A percentile compares a stretch with the other conserved stretches of the same genome.
Conservation (phyloP, 2,888 invertebrate species). For the Idaea dimidiata region DNA sequence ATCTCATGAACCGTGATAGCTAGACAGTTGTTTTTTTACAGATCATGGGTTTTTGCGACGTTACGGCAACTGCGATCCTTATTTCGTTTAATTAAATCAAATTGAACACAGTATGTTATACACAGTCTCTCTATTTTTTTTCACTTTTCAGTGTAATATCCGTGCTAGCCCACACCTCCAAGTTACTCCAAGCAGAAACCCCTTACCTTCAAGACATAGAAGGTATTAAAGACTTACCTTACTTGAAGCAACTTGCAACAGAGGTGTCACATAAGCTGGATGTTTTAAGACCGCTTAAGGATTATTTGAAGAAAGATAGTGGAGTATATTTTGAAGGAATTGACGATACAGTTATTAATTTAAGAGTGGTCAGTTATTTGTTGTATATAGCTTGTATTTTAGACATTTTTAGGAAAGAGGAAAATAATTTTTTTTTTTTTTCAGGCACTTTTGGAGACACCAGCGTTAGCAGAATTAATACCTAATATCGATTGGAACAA, state of each 20-base stretch:
- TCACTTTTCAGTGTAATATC: constrained; percentile 47
- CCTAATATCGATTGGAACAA: constrained; percentile 13
- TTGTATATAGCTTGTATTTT: neutral
- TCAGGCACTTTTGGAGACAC: constrained; percentile 35
- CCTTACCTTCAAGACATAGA: constrained; percentile 61
- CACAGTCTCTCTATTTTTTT: neutral
- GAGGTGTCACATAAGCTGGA: constrained; percentile 54
- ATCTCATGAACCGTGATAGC: no score
- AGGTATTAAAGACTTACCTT: constrained; percentile 50
- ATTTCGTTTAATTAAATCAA: no score
- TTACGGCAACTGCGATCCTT: no score
- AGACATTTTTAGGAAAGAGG: neutral
- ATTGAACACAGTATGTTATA: no score
- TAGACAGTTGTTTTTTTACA: no score
- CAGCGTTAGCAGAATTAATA: constrained; percentile 32
- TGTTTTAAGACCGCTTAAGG: constrained; percentile 40
- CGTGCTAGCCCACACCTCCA: constrained; percentile 50
- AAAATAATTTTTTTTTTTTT: constrained; percentile 11
- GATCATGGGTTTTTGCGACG: no score
- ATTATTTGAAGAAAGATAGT: constrained; percentile 38
- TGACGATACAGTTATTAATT: constrained; percentile 46
- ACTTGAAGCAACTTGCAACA: constrained; percentile 43
- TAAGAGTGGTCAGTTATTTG: constrained; percentile 48
- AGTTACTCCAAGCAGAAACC: constrained; percentile 52
- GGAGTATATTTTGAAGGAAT: constrained; percentile 28